Base-by-base conservation (phyloP, 2,797 vertebrate species). In the Salarias fasciatus region DNA sequence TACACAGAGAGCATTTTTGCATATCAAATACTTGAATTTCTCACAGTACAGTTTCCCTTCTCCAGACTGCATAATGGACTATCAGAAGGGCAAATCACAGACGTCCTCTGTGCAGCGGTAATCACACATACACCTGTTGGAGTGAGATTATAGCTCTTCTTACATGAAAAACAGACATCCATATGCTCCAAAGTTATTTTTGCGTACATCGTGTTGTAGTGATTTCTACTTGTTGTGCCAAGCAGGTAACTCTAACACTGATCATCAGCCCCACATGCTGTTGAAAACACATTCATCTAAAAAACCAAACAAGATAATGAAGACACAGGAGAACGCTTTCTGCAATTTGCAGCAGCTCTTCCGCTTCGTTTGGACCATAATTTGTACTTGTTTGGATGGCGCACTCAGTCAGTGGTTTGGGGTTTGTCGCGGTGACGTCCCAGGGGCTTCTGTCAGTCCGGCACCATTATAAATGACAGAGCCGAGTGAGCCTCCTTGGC, bases 401-500 rank as follows among this genome's bases (percentile, higher is more conserved):
- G 55, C 75, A 76, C 77, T 79, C 59, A 85, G 81, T 77, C 77
- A 53, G 83, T 76, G 83, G 79, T 86, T 88, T 86, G 74, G 76
- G 80, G 77, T 75, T 82, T 74, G 84, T 64, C 62, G 68, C 42
- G 6, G 63, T 82, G 76, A 85, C 86, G 74, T 84, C 86, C 80
- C 85, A 59, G 61, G 82, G 80, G 83, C 81, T 69, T 74, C 77
- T 86, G 85, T 86, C 82, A 85, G 80, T 80, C 69, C 70, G 13
- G 59, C 59, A 59, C 65, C 56, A 75, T 91, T 88, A 88, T 80
- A 87, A 84, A 90, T 88, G 88, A 89, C 87, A 77, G 74, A 87
- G 83, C 81, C 71, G 73, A 80, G 81, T 72, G 72, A 83, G 78
- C 74, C 73, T 80, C 80, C 61, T 77, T 80, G 83, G 86, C 87